These are phyloP conservation scores for Vidua chalybeata DNA, from an alignment of 2,113 vertebrate species.

Conservation along the genomic window DNA sequence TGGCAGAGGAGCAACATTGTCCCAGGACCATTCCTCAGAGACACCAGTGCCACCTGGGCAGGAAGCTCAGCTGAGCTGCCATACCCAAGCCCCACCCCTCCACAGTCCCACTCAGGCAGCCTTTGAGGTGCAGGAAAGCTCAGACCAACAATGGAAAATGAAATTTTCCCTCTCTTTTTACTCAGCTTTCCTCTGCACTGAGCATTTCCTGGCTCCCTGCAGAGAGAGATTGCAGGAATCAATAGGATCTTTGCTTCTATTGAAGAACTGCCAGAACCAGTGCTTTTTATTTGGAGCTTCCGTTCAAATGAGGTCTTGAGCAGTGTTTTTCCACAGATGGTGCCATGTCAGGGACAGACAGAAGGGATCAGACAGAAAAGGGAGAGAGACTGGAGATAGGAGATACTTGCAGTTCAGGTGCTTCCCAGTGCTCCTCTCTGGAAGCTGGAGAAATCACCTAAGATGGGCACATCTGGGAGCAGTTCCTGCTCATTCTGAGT, in stretches of 20 bases:
- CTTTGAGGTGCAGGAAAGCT: not conserved
- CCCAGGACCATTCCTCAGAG: not conserved
- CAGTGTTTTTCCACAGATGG: not conserved
- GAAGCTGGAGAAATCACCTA: not conserved
- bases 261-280: not conserved
- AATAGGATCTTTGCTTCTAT: not conserved
- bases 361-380: not conserved
- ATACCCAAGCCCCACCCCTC: not conserved
- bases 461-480: fast-evolving
- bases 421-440: not conserved
- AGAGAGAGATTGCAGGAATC: not conserved
- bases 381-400: not conserved
- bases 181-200: not conserved
- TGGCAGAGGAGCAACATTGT: not conserved
- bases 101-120: not conserved
- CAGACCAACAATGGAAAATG: not conserved
- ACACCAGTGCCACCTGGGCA: not conserved
- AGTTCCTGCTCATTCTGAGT: not conserved
- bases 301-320: not conserved
- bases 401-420: fast-evolving
- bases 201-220: not conserved
- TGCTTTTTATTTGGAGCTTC: not conserved
- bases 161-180: not conserved
- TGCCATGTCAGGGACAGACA: not conserved
- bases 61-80: fast-evolving